phyloP scores from a whole-genome alignment of 2,888 invertebrate species.

The Augiades crinisus region DNA sequence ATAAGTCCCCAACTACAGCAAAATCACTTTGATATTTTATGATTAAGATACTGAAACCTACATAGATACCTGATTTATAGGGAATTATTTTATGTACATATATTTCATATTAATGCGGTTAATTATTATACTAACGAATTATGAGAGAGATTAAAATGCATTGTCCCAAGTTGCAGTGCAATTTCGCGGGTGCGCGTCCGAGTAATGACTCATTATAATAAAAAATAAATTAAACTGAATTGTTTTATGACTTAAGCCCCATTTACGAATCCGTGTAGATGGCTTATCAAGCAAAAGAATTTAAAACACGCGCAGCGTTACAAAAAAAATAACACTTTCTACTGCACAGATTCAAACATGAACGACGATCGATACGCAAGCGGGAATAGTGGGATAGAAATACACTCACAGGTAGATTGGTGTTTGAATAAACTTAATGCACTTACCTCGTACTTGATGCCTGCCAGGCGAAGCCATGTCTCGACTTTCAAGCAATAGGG shows the following conservation, averaged over 20 bases:
- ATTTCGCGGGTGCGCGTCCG: slow-evolving; percentile 15
- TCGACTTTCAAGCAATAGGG: slow-evolving; percentile 98
- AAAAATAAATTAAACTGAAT: neutral
- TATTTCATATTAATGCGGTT: too few species aligned
- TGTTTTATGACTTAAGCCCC: neutral
- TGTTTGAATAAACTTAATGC: slow-evolving; percentile 5
- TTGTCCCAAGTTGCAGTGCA: slow-evolving; percentile 8
- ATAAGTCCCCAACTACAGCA: too few species aligned
- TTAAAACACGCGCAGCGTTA: slow-evolving; percentile 15
- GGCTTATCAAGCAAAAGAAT: neutral
- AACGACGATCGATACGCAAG: slow-evolving; percentile 39
- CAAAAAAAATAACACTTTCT: slow-evolving; percentile 15
- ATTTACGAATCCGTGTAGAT: neutral
- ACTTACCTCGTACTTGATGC: slow-evolving; percentile 96
- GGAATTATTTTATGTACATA: too few species aligned
- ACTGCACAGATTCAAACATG: slow-evolving; percentile 30
- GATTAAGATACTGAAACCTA: too few species aligned
- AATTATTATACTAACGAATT: too few species aligned
- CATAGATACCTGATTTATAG: too few species aligned
- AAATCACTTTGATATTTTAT: too few species aligned
- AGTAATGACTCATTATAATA: neutral
- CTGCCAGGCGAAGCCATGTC: slow-evolving; percentile 95
- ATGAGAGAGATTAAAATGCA: too few species aligned
- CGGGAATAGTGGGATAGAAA: slow-evolving; percentile 30
- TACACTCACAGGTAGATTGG: neutral